phyloP scores from a whole-genome alignment of 2,888 invertebrate genomes.

The Colostygia pectinataria region DNA sequence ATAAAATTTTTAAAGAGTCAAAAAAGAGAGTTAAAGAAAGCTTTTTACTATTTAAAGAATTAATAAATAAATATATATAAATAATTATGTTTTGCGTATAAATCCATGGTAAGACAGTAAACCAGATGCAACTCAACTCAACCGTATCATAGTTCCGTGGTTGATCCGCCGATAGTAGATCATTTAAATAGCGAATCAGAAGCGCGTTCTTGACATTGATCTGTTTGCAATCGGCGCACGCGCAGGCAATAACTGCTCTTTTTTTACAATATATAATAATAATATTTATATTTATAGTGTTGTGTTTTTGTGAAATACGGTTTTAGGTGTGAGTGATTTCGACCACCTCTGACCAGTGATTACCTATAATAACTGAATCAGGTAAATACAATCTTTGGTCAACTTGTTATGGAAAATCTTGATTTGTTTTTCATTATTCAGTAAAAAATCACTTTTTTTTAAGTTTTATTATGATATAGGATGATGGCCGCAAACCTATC shows the following conservation, averaged over 20 bases:
- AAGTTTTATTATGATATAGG: too few relatives aligned
- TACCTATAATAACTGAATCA: too few relatives aligned
- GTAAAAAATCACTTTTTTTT: too few relatives aligned
- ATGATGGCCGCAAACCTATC: too few relatives aligned
- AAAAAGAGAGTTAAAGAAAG: too few relatives aligned
- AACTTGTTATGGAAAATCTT: too few relatives aligned
- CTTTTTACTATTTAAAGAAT: too few relatives aligned
- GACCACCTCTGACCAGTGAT: background rate
- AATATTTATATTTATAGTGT: background rate
- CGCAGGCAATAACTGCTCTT: constrained; percentile 34
- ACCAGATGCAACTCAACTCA: constrained; percentile 23
- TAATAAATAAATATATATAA: too few relatives aligned
- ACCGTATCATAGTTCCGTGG: constrained; percentile 46
- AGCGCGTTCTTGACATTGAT: constrained; percentile 69
- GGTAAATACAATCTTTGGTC: too few relatives aligned
- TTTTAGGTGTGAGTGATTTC: background rate
- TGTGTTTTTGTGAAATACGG: background rate
- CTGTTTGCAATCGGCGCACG: constrained; percentile 50
- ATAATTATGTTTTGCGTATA: too few relatives aligned
- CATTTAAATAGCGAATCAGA: constrained; percentile 78
- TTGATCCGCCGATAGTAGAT: constrained; percentile 56
- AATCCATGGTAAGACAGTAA: background rate
- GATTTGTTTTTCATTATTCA: too few relatives aligned
- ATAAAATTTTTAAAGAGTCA: too few relatives aligned
- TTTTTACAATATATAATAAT: background rate